Percentiles rank a stretch among this genome's conserved stretches.
Conservation (phyloP, 2,797 vertebrate species). For the Lemur catta region DNA sequence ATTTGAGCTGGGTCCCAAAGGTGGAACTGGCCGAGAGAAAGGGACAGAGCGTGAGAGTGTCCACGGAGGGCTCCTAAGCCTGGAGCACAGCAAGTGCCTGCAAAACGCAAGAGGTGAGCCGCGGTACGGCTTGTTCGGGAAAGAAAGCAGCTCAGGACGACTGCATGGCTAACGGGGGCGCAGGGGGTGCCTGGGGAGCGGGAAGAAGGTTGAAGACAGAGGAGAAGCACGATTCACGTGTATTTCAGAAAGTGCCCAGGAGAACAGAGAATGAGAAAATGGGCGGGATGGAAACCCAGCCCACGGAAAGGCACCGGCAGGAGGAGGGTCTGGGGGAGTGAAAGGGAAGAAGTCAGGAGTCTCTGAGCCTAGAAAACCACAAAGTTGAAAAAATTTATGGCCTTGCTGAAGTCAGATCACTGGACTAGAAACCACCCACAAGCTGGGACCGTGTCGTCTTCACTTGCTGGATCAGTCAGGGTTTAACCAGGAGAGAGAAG, state of each 20-base stretch:
- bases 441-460: neutral
- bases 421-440: neutral
- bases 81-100: fast-evolving
- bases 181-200: fast-evolving
- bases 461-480: neutral
- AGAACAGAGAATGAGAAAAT: neutral
- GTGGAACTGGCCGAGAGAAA: neutral
- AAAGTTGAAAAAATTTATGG: neutral
- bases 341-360: neutral
- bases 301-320: neutral
- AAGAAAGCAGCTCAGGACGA: neutral
- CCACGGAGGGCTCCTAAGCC: neutral
- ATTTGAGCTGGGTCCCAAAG: neutral
- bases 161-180: fast-evolving
- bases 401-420: neutral
- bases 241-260: neutral
- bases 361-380: fast-evolving
- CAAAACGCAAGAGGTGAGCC: neutral
- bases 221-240: neutral
- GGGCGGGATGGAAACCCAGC: neutral
- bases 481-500: neutral
- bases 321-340: fast-evolving
- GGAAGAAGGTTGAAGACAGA: neutral
- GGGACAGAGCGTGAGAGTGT: too few relatives aligned
- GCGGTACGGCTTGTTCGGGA: fast-evolving